These are phyloP conservation scores for Synanthedon andrenaeformis DNA, from an alignment of 2,888 invertebrate genomes.

Conservation along the genomic window DNA sequence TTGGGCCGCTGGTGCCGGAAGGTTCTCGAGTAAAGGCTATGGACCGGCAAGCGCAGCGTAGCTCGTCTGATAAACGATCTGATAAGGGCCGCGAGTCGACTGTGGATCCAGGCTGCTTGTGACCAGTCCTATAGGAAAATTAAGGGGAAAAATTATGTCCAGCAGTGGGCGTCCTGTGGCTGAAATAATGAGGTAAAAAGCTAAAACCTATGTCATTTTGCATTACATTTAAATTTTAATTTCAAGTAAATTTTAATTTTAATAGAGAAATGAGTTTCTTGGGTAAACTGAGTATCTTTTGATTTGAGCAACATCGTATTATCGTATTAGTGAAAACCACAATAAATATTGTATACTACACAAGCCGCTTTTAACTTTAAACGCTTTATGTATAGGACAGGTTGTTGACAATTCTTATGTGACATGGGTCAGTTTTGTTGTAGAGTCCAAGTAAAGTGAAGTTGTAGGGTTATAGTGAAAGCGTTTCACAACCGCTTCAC, in stretches of 20 bases:
- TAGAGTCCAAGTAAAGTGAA: background rate
- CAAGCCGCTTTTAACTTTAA: conserved; percentile 1
- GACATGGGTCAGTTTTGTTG: conserved; percentile 3
- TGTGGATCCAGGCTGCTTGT: background rate
- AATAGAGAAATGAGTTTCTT: too few relatives aligned
- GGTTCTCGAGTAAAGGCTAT: background rate
- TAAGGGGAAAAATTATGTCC: background rate
- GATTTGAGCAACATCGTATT: too few relatives aligned
- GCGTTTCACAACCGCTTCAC: too few relatives aligned
- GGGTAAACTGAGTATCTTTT: too few relatives aligned
- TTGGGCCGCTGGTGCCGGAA: background rate
- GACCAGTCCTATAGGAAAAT: background rate
- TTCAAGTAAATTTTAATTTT: too few relatives aligned
- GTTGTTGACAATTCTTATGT: conserved; percentile 1
- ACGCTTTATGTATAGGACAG: conserved; percentile 1
- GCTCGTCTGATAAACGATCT: background rate
- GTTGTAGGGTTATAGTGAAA: too few relatives aligned
- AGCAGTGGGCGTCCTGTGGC: background rate
- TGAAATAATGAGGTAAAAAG: too few relatives aligned
- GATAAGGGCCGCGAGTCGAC: background rate
- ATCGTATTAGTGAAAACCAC: too few relatives aligned
- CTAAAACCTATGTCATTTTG: too few relatives aligned
- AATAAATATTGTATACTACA: too few relatives aligned
- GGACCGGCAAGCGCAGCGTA: background rate
- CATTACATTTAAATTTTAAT: too few relatives aligned